These are phyloP conservation scores for Caradrina kadenii DNA, from an alignment of 2,888 invertebrate species.

Conservation along the genomic window DNA sequence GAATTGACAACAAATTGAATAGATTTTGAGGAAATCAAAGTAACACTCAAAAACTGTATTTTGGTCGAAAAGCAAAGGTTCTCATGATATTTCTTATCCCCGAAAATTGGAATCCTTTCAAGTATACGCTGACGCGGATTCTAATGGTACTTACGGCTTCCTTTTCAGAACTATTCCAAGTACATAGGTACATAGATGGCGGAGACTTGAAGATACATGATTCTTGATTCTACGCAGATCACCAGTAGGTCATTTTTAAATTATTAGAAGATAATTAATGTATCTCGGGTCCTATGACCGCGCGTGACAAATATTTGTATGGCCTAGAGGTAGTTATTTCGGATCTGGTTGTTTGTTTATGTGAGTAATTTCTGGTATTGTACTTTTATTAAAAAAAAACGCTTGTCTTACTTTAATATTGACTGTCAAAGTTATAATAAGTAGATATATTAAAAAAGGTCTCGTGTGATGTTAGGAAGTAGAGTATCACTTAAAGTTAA, in stretches of 20 bases:
- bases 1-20: neutral
- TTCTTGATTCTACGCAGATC: too few species aligned
- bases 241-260: too few species aligned
- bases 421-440: neutral
- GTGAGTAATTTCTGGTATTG: too few species aligned
- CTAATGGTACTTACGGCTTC: slow-evolving; percentile 6
- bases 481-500: neutral
- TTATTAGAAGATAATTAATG: too few species aligned
- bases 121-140: neutral
- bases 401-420: neutral
- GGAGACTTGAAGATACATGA: too few species aligned
- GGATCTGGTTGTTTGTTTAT: too few species aligned
- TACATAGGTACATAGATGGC: neutral
- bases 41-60: slow-evolving; percentile 5
- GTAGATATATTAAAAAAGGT: neutral
- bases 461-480: neutral
- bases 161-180: slow-evolving; percentile 11
- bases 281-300: too few species aligned
- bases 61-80: neutral
- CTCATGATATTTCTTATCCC: neutral
- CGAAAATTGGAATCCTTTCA: slow-evolving; percentile 14
- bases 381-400: neutral
- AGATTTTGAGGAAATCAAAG: neutral
- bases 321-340: too few species aligned
- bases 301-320: too few species aligned